A percentile compares a stretch with the other conserved stretches of the same genome.
Evolutionary conservation across 2,797 vertebrate genomes (phyloP).

Genomic region (Labroides dimidiatus): DNA sequence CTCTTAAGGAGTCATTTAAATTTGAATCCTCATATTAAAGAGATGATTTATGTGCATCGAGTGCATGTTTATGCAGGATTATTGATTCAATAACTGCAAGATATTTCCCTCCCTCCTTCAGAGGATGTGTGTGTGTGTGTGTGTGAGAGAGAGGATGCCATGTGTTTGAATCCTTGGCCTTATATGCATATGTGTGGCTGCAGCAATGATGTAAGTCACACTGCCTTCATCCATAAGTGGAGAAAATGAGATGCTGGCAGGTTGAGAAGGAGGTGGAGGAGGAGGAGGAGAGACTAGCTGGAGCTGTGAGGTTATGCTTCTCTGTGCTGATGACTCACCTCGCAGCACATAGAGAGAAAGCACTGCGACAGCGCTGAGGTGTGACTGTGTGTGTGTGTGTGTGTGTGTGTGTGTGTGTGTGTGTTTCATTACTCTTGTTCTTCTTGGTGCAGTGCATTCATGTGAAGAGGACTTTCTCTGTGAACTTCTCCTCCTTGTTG

Average conservation of each 20-base stretch:
- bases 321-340: conserved; percentile 85
- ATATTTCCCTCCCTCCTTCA: conserved; percentile 1
- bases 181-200: conserved; percentile 55
- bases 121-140: conserved; percentile 4
- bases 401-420: conserved; percentile 41
- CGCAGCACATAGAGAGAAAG: conserved; percentile 78
- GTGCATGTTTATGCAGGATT: conserved; percentile 25
- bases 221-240: conserved; percentile 73
- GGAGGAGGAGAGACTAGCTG: conserved; percentile 71
- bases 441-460: conserved; percentile 83
- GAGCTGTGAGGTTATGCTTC: conserved; percentile 76
- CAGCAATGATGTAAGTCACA: conserved; percentile 69
- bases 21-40: conserved; percentile 26
- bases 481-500: conserved; percentile 81
- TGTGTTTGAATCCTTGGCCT: conserved; percentile 57
- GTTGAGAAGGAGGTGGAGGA: conserved; percentile 64
- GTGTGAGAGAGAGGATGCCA: conserved; percentile 12
- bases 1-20: not conserved
- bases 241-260: conserved; percentile 79
- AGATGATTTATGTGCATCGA: conserved; percentile 27
- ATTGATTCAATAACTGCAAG: conserved; percentile 3
- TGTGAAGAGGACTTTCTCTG: conserved; percentile 80
- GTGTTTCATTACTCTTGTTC: conserved; percentile 72
- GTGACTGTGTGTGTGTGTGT: conserved; percentile 63
- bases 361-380: conserved; percentile 84